Conservation (phyloP, 2,888 invertebrate genomes). For the Periphyllus acericola region DNA sequence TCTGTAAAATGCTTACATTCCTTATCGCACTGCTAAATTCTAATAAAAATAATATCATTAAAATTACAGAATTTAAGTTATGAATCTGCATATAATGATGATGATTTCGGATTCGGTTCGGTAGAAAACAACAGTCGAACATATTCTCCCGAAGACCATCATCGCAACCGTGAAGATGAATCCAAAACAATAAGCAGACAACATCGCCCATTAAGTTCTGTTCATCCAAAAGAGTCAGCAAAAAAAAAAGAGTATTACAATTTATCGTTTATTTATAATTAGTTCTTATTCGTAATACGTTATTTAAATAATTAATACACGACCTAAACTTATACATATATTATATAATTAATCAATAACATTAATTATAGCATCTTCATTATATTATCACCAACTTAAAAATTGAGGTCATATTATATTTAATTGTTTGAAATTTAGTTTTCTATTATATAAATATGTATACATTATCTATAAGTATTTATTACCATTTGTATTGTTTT, state of each 20-base stretch:
- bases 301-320: neutral
- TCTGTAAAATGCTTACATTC: too few relatives aligned
- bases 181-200: neutral
- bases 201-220: neutral
- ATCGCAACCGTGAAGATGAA: neutral
- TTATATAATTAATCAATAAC: neutral
- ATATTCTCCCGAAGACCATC: neutral
- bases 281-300: neutral
- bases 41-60: too few relatives aligned
- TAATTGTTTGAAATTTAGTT: neutral
- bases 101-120: neutral
- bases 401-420: neutral
- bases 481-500: conserved; percentile 12
- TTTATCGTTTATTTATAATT: neutral
- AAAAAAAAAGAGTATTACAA: conserved; percentile 25
- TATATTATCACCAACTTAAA: neutral
- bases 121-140: conserved; percentile 37
- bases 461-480: neutral
- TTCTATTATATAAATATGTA: neutral
- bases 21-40: too few relatives aligned
- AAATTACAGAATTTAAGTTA: conserved; percentile 42
- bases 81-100: conserved; percentile 27
- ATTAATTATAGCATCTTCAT: neutral
- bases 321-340: neutral
- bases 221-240: neutral